Percentiles rank a stretch among this genome's conserved stretches.
These are phyloP conservation scores for Aulostomus chinensis DNA, from an alignment of 2,797 vertebrate species.

Conservation along the genomic window DNA sequence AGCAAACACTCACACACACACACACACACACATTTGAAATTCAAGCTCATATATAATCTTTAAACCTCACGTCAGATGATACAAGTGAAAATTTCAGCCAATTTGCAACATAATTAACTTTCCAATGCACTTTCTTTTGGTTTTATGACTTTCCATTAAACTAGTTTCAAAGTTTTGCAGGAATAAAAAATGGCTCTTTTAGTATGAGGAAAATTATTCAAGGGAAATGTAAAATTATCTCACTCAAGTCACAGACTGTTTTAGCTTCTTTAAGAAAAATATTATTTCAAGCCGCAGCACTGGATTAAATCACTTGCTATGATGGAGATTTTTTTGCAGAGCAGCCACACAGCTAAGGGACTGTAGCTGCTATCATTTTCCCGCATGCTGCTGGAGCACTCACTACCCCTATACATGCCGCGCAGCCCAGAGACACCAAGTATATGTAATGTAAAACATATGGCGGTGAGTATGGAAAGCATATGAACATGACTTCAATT, in stretches of 20 bases:
- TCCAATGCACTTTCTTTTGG: constrained; percentile 5
- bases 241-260: constrained; percentile 44
- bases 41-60: constrained; percentile 15
- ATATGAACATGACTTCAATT: constrained; percentile 18
- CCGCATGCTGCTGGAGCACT: constrained; percentile 55
- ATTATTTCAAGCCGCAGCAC: constrained; percentile 56
- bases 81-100: constrained; percentile 12
- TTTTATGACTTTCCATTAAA: constrained; percentile 29
- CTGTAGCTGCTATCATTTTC: constrained; percentile 55
- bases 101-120: constrained; percentile 14
- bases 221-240: constrained; percentile 47
- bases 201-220: constrained; percentile 24
- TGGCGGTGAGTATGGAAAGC: constrained; percentile 30
- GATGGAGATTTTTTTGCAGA: constrained; percentile 19
- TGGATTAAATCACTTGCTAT: constrained; percentile 63
- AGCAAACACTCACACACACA: constrained; percentile 25
- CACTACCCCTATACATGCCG: constrained; percentile 27
- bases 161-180: constrained; percentile 5
- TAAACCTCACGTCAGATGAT: constrained; percentile 5
- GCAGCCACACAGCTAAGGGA: constrained; percentile 38
- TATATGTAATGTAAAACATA: constrained; percentile 57
- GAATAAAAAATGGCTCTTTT: background rate
- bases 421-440: constrained; percentile 30
- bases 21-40: constrained; percentile 23
- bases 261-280: constrained; percentile 60